Base-by-base conservation (phyloP, 23 tunicate genomes). In the Phallusia fumigata region DNA sequence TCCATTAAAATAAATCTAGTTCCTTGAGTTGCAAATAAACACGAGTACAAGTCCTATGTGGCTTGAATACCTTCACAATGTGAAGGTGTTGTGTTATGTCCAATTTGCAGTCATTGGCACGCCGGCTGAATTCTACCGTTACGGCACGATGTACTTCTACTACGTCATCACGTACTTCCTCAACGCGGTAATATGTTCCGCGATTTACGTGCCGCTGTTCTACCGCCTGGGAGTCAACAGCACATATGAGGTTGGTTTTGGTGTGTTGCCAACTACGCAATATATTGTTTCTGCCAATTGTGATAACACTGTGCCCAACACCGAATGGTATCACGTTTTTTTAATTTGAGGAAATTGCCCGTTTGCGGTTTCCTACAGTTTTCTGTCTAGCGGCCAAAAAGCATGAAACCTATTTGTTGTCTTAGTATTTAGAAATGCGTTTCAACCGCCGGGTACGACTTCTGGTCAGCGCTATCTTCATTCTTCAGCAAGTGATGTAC, bases 101-200 rank as follows among this genome's bases (percentile, higher is more conserved):
- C 13, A 16, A 6, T 58, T 35, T 83, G 51, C 86, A 74, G 86
- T 87, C 18, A 53, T 87, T 18, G 86, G 82, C 22, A 82, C 86
- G 33, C 91, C 91, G 0, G 86, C 86, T 2, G 91, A 87, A 82
- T 82, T 77, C 52, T 87, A 87, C 76, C 83, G 75, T 52, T 87
- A 81, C 58, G 91, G 91, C 0, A 87, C 86, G 21, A 87, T 87
- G 91, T 87, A 72, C 64, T 33, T 58, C 69, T 58, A 58, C 28
- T 58, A 58, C 51, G 83, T 76, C 15, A 36, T 87, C 8, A 35
- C 83, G 26, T 82, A 81, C 40, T 24, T 53, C 18, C 33, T 87
- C 47, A 51, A 50, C 35, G 80, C 87, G 22, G 35, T 87, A 18
- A 76, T 87, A 6, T 86, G 65, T 12, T 84, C 91, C 8, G 73